Conservation (phyloP, 2,888 invertebrate genomes). For the Dicycla oo region DNA sequence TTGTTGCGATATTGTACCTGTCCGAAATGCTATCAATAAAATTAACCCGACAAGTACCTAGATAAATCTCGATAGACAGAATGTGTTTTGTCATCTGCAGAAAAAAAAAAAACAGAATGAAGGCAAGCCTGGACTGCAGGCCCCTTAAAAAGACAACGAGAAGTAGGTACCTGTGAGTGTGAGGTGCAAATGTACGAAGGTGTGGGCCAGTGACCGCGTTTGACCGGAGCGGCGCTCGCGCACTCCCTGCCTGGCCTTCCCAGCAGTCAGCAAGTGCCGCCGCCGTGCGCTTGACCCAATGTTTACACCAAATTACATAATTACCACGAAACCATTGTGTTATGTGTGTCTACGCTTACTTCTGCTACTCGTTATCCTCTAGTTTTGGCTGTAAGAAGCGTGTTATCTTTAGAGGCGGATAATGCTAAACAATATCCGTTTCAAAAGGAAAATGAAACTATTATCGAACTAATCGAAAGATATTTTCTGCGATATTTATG, state of each 20-base stretch:
- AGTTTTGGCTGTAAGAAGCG: conserved; percentile 17
- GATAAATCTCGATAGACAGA: conserved; percentile 25
- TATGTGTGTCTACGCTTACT: not conserved
- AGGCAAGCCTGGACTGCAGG: not conserved
- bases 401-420: conserved; percentile 35
- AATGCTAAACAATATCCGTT: conserved; percentile 42
- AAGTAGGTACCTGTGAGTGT: not conserved
- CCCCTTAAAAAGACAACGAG: conserved; percentile 2
- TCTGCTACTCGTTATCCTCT: conserved; percentile 20
- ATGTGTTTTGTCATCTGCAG: conserved; percentile 2
- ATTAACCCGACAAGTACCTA: conserved; percentile 13
- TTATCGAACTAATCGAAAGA: conserved; percentile 21
- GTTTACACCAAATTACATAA: conserved; percentile 40
- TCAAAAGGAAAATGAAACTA: conserved; percentile 39
- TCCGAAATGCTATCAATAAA: conserved; percentile 27
- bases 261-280: conserved; percentile 23
- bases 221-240: conserved; percentile 50
- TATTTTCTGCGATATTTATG: conserved; percentile 27
- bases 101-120: not conserved
- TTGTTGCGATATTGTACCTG: conserved; percentile 6
- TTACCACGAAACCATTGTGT: conserved; percentile 30
- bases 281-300: conserved; percentile 46
- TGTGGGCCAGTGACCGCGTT: conserved; percentile 64
- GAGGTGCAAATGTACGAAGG: conserved; percentile 39
- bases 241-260: conserved; percentile 47